A percentile compares a stretch with the other conserved stretches of the same genome.
Evolutionary conservation across 2,797 vertebrate species (phyloP).

Genomic region (Eulemur mongoz): DNA sequence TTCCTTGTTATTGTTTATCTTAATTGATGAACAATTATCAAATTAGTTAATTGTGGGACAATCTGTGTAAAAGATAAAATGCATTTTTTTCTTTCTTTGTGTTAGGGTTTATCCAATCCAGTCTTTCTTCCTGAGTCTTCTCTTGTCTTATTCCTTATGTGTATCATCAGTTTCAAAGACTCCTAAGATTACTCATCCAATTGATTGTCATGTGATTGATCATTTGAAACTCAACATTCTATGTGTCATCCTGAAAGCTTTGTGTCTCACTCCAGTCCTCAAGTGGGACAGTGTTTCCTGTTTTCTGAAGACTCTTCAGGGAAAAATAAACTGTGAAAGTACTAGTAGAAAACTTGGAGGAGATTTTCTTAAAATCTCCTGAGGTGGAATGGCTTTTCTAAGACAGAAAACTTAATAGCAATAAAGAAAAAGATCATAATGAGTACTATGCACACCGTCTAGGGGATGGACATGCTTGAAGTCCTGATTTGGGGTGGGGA

Average conservation of each 20-base stretch:
- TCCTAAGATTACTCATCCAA: neutral
- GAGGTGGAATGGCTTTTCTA: neutral
- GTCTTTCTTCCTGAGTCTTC: constrained; percentile 11
- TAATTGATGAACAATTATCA: neutral
- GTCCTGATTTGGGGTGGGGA: no score
- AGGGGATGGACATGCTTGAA: no score
- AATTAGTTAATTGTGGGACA: constrained; percentile 33
- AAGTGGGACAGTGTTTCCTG: neutral
- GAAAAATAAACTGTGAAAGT: neutral
- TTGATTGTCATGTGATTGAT: neutral
- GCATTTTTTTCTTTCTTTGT: neutral
- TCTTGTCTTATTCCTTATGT: neutral
- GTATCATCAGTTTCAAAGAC: constrained; percentile 15
- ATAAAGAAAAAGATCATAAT: neutral
- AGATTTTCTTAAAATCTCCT: neutral
- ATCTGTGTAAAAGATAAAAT: neutral
- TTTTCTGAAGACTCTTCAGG: neutral
- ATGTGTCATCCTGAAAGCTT: neutral
- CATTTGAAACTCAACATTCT: neutral
- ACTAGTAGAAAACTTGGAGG: neutral
- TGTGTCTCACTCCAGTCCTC: neutral
- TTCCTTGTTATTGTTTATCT: constrained; percentile 63
- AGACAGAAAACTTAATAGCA: neutral
- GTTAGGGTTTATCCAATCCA: neutral
- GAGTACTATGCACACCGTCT: no score